Evolutionary conservation across 2,888 invertebrate species (phyloP).

Genomic region (Hirudinaria manillensis): DNA sequence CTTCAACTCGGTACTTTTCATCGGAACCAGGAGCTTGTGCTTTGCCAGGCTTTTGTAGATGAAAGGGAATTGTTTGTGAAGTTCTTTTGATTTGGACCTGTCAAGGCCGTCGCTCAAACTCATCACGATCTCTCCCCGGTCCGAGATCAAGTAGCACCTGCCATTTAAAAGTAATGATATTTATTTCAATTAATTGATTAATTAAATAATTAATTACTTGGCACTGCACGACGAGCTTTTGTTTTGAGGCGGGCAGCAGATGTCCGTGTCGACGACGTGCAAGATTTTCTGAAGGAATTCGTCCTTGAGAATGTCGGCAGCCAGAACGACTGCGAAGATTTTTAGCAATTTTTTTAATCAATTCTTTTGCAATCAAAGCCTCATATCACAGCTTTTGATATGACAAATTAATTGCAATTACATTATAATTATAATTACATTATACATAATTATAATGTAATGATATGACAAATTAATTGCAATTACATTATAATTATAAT

Average conservation of each 20-base stretch:
- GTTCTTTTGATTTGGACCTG: not conserved
- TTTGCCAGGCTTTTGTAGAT: slow-evolving; percentile 22
- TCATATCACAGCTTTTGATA: no score
- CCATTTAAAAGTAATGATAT: no score
- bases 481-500: slow-evolving; percentile 1
- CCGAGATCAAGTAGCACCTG: slow-evolving; percentile 37
- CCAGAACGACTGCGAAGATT: not conserved
- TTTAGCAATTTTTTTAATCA: not conserved
- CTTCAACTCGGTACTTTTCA: slow-evolving; percentile 28
- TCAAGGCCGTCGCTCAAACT: slow-evolving; percentile 14
- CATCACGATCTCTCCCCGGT: slow-evolving; percentile 31
- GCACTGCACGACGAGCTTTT: not conserved
- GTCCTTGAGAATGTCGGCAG: not conserved
- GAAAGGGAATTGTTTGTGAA: slow-evolving; percentile 2
- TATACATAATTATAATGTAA: not conserved
- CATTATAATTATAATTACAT: not conserved
- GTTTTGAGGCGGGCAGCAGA: slow-evolving; percentile 6
- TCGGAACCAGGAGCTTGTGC: slow-evolving; percentile 27
- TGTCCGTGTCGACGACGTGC: not conserved
- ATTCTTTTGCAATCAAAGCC: no score
- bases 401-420: not conserved
- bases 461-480: not conserved
- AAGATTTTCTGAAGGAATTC: not conserved
- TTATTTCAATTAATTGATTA: no score
- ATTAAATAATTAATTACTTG: not conserved